phyloP scores from a whole-genome alignment of 2,113 vertebrate species.

The Illadopsis cleaveri region DNA sequence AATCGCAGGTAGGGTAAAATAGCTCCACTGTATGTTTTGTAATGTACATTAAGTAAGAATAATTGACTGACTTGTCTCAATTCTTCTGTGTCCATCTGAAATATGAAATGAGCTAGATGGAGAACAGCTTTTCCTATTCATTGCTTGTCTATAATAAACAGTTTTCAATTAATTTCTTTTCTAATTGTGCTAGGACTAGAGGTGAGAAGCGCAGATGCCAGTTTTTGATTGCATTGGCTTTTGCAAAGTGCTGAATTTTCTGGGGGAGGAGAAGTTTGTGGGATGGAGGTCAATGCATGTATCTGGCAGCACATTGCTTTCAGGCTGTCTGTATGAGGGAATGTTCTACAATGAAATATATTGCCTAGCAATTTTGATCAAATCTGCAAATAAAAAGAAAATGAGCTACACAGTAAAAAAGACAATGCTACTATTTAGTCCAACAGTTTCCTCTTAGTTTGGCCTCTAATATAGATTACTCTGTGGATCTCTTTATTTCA shows the following conservation, averaged over 20 bases:
- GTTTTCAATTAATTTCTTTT: slow-evolving; percentile 37
- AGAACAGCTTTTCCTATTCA: slow-evolving; percentile 61
- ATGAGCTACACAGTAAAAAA: not conserved
- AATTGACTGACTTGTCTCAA: not conserved
- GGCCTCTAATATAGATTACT: not conserved
- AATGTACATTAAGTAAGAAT: not conserved
- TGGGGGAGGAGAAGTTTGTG: not conserved
- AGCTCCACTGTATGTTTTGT: not conserved
- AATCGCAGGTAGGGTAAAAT: accelerated
- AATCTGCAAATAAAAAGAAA: not conserved
- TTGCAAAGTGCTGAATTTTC: not conserved
- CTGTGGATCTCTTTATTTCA: not conserved
- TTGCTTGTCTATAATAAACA: slow-evolving; percentile 54
- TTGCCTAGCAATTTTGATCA: not conserved
- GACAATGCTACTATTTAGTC: not conserved
- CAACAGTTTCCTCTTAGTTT: not conserved
- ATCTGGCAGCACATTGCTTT: not conserved
- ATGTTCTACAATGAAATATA: not conserved
- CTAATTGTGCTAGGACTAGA: not conserved
- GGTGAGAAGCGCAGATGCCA: slow-evolving; percentile 7
- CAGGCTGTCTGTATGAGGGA: not conserved
- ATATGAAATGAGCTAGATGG: slow-evolving; percentile 37
- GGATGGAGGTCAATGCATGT: not conserved
- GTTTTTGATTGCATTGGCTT: slow-evolving; percentile 25
- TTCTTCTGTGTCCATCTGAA: slow-evolving; percentile 6